These are phyloP conservation scores for Pterois miles DNA, from an alignment of 2,797 vertebrate genomes.

Conservation along the genomic window DNA sequence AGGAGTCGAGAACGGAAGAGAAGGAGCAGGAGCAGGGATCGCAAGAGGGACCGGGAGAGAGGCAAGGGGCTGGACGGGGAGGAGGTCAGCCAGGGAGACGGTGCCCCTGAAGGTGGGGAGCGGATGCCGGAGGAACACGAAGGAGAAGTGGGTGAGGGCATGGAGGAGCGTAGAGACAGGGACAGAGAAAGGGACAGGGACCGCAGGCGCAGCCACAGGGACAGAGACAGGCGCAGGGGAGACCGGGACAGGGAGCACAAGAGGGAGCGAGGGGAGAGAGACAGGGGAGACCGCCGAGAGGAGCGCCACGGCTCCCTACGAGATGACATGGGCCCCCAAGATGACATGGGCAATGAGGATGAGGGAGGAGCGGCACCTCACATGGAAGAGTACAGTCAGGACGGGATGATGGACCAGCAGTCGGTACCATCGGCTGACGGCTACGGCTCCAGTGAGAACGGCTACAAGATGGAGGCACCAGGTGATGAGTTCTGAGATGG, in stretches of 20 bases:
- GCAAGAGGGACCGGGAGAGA: constrained; percentile 86
- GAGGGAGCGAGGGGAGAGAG: constrained; percentile 83
- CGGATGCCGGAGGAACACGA: constrained; percentile 71
- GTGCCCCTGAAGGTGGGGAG: constrained; percentile 59
- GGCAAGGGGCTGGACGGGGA: constrained; percentile 83
- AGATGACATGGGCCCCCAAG: constrained; percentile 73
- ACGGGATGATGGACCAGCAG: constrained; percentile 89
- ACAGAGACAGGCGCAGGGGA: constrained; percentile 83
- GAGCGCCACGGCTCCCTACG: constrained; percentile 78
- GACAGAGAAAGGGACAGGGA: constrained; percentile 85
- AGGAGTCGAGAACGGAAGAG: constrained; percentile 84
- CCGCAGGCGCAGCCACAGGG: constrained; percentile 85
- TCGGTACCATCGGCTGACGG: constrained; percentile 86
- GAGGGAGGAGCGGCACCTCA: constrained; percentile 64
- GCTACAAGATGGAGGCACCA: constrained; percentile 87
- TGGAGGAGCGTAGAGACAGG: constrained; percentile 81
- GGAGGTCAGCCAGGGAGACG: constrained; percentile 64
- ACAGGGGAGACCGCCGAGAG: constrained; percentile 84
- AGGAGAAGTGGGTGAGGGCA: constrained; percentile 83
- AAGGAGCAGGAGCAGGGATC: constrained; percentile 80
- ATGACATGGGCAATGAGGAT: constrained; percentile 74
- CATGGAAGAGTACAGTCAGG: constrained; percentile 85
- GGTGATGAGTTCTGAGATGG: constrained; percentile 83
- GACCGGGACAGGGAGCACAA: constrained; percentile 89
- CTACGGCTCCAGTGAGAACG: constrained; percentile 87